A percentile compares a stretch with the other conserved stretches of the same genome.
phyloP scores from a whole-genome alignment of 2,113 vertebrate species.

The Alligator sinensis region DNA sequence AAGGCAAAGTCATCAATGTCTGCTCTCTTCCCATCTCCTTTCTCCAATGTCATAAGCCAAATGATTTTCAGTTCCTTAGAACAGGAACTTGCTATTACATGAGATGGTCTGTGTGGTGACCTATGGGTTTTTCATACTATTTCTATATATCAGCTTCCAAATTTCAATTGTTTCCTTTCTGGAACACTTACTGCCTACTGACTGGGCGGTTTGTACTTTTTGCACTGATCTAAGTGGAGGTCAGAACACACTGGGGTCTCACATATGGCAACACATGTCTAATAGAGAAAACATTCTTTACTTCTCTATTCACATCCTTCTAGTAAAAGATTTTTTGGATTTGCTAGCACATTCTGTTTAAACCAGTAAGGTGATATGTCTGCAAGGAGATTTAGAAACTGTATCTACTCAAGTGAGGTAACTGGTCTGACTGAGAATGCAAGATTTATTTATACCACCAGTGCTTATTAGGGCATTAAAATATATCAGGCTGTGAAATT shows the following conservation, averaged over 20 bases:
- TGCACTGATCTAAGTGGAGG: neutral
- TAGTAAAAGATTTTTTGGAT: slow-evolving; percentile 39
- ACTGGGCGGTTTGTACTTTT: neutral
- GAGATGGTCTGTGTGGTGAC: neutral
- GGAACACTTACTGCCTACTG: neutral
- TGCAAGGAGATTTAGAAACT: neutral
- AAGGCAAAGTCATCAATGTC: neutral
- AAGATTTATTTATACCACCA: neutral
- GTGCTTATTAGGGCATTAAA: neutral
- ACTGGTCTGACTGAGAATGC: neutral
- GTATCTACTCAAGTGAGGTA: neutral
- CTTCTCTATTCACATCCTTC: slow-evolving; percentile 19
- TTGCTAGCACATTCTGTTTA: neutral
- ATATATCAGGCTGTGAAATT: neutral
- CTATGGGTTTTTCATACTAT: neutral
- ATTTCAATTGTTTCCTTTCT: neutral
- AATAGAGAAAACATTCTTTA: slow-evolving; percentile 21
- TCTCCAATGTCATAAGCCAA: neutral
- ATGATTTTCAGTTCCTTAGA: neutral
- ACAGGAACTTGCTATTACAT: neutral
- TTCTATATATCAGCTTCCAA: neutral
- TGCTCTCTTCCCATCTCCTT: neutral
- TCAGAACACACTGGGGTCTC: neutral
- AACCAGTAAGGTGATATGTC: slow-evolving; percentile 12
- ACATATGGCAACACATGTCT: neutral